Evolutionary conservation across 1,140 invertebrate genomes (phyloP), one percentile per base, ranked within the genome.

Genomic region (Cataglyphis hispanica): DNA sequence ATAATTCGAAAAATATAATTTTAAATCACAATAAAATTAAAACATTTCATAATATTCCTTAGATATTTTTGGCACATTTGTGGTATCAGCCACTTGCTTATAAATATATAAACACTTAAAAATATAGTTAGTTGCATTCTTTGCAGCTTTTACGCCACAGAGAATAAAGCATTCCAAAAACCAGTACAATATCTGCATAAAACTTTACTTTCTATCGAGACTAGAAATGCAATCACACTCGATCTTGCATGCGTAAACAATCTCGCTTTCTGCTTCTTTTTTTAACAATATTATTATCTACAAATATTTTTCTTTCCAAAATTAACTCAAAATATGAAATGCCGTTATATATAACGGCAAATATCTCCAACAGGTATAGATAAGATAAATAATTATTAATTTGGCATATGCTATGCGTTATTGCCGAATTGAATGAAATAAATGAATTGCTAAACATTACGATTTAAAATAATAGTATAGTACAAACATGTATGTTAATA

Each of bases 401-500:
- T 8, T 46, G 2, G 19, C 25, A 31, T 69, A 56, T 16, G 50
- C 34, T 16, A 34, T 27, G 46, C 46, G 53, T 61, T 25, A 37
- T 27, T 6, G n/a, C 22, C 53, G 87, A 86, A 86, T 8, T 88
- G 83, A 37, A 53, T 72, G 75, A 61, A 75, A 53, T 31, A 75
- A 85, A 89, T 87, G 67, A 69, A 89, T 50, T 50, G 67, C 31
- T 27, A 70, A 27, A 64, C 37, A 58, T 83, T 40, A 69, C 64
- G 50, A 80, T 60, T 50, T 63, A 60, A 67, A 74, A 80, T 93
- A 92, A 92, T 91, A 88, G 89, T 92, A 87, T 90, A 67, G 86
- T 56, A 89, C 27, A 53, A 22, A 37, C 8, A 0, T 37, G 8
- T 37, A 0, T 37, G 8, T 7, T 37, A 37, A 6, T 90, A 91